Evolutionary conservation across 2,888 invertebrate genomes (phyloP), one percentile per base, ranked within the genome.

Genomic region (Catocala sponsa): DNA sequence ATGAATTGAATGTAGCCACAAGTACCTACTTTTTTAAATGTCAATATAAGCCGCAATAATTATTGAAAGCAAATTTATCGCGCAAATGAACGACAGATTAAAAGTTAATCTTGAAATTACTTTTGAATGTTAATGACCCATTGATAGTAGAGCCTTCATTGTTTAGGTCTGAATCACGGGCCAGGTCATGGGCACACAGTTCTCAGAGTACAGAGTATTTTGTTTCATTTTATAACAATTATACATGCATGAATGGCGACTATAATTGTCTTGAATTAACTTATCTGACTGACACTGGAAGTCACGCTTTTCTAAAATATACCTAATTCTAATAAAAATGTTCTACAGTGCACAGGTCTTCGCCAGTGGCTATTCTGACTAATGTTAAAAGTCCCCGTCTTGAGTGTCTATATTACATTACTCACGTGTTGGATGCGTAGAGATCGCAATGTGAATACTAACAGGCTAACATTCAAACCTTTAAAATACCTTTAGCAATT

Each of bases 121-220:
- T 55, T 71, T 65, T 49, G 54, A 66, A 65, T 74, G 72, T 73
- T 72, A 76, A 74, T 74, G 76, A 76, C 70, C 65, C 33, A 65
- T 7, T 57, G 42, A 63, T 57, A 55, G 62, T 50, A 53, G 55
- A 56, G 59, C 47, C 61, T 71, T 67, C 54, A 74, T 72, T 72
- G 74, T 76, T 70, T 68, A 63, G 72, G 70, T 76, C 72, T 65
- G 65, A 64, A 51, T 68, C 62, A 47, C 76, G 61, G 64, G 64
- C 63, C 66, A 63, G 76, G 76, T 74, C 76, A 76, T 56, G 76
- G 76, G 50, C 68, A 50, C 15, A 42, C 51, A 59, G 66, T 75
- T 67, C 67, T 74, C 69, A 65, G 49, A 63, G 59, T 43, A 66
- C 71, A 65, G 66, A 58, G 44, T 15, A 59, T 60, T 59, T 59